A percentile compares a stretch with the other conserved stretches of the same genome.
These are phyloP conservation scores for Crocallis elinguaria DNA, from an alignment of 2,888 invertebrate genomes.

Conservation along the genomic window DNA sequence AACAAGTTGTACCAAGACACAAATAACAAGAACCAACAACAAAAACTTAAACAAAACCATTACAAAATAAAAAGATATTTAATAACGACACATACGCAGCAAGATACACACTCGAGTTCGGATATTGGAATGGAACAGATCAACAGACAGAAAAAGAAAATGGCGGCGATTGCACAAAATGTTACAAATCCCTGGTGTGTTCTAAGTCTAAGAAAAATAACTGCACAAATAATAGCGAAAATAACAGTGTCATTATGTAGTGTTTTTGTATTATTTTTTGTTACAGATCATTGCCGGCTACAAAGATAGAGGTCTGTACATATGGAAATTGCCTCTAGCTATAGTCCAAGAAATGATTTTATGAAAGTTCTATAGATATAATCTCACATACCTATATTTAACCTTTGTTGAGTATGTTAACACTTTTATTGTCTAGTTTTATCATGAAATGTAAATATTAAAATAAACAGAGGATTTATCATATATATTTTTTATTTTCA, in stretches of 20 bases:
- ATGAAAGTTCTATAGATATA: constrained; percentile 48
- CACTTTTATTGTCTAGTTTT: constrained; percentile 31
- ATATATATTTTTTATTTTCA: not conserved
- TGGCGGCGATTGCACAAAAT: too few relatives aligned
- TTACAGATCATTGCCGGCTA: constrained; percentile 88
- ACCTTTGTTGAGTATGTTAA: constrained; percentile 29
- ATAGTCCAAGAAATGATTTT: constrained; percentile 80
- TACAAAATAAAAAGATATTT: too few relatives aligned
- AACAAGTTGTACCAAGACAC: too few relatives aligned
- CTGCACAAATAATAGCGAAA: too few relatives aligned
- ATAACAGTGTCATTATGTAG: not conserved
- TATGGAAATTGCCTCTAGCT: constrained; percentile 86
- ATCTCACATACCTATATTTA: constrained; percentile 28
- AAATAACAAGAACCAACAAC: too few relatives aligned
- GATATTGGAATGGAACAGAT: too few relatives aligned
- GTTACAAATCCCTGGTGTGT: too few relatives aligned
- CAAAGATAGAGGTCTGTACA: constrained; percentile 87
- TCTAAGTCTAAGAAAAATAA: too few relatives aligned
- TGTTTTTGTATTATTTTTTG: constrained; percentile 39
- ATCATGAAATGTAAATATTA: constrained; percentile 37
- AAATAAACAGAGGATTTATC: constrained; percentile 22
- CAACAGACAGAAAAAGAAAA: too few relatives aligned
- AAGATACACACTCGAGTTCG: too few relatives aligned
- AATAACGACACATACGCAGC: too few relatives aligned
- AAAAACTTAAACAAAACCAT: too few relatives aligned